These are phyloP conservation scores for Platysteira castanea DNA, from an alignment of 2,113 vertebrate species.

Conservation along the genomic window DNA sequence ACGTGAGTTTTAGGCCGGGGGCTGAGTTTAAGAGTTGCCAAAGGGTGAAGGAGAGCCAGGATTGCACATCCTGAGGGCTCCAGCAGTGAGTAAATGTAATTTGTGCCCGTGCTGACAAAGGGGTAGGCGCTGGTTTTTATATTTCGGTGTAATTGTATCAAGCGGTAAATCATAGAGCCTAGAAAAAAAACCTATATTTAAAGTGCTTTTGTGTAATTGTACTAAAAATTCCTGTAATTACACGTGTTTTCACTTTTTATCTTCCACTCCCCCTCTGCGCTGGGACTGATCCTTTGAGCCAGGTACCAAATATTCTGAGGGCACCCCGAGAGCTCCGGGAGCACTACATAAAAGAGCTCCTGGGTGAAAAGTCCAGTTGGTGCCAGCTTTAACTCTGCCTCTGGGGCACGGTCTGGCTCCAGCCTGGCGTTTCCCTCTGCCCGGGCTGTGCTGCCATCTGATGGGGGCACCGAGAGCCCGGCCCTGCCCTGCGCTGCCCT, in stretches of 20 bases:
- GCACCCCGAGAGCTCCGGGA: not conserved
- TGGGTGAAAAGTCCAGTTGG: accelerated
- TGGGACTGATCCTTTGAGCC: not conserved
- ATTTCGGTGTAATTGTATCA: not conserved
- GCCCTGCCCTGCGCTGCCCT: not conserved
- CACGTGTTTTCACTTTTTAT: not conserved
- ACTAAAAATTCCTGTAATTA: not conserved
- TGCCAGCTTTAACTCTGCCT: not conserved
- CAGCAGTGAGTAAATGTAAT: not conserved
- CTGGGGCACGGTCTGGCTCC: accelerated
- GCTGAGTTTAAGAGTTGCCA: not conserved
- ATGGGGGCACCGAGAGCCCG: not conserved
- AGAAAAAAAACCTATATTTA: not conserved
- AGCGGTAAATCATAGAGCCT: not conserved
- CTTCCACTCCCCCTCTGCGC: not conserved
- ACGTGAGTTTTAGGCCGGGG: not conserved
- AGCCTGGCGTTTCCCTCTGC: not conserved
- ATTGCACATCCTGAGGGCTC: not conserved
- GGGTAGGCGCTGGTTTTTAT: not conserved
- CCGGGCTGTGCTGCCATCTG: constrained; percentile 44
- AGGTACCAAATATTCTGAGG: not conserved
- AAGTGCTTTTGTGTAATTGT: not conserved
- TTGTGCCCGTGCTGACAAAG: not conserved
- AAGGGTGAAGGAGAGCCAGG: not conserved
- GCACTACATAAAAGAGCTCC: accelerated